Evolutionary conservation across 2,113 vertebrate genomes (phyloP), one percentile per base, ranked within the genome.

Genomic region (Thunnus thynnus): DNA sequence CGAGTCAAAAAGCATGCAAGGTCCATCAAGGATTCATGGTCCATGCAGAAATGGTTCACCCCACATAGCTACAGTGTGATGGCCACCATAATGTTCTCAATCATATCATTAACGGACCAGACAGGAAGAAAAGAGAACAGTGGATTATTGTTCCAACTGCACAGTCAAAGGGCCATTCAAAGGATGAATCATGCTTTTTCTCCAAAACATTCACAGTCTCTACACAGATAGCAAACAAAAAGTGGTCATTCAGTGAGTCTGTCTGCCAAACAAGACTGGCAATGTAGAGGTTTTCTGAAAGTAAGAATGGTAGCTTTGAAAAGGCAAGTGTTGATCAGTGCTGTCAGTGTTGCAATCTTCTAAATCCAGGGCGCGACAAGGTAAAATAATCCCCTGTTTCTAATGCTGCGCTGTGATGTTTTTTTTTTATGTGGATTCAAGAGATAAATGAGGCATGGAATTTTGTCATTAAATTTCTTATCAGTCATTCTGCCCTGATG

Each of bases 101-200:
- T 77, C 67, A 63, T 32, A 76, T 83, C 77, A 36, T 66, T 51
- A 12, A 54, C 48, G 76, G 67, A 78, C 71, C 12, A 79, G 86
- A 78, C 76, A 77, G 73, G 64, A 50, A 50, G 41, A 61, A 22
- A 71, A 9, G 36, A 41, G 57, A 76, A 78, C 46, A 58, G 71
- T 58, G 60, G 76, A 77, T 87, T 89, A 79, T 84, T 76, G 74
- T 80, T 77, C 60, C 72, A 72, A 56, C 64, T 67, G 79, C 65
- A 50, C 85, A 71, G 73, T 85, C 41, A 65, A 83, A 83, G 72
- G 69, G 48, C 75, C 75, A 83, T 89, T 90, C 70, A 82, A 62
- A 71, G 78, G 83, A 91, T 76, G 82, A 87, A 85, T 93, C 76
- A 80, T 36, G 18, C 70, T 67, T 76, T 22, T 44, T 30, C 51